A percentile compares a stretch with the other conserved stretches of the same genome.
phyloP scores from a whole-genome alignment of 2,888 invertebrate species.

The Clanis bilineata region DNA sequence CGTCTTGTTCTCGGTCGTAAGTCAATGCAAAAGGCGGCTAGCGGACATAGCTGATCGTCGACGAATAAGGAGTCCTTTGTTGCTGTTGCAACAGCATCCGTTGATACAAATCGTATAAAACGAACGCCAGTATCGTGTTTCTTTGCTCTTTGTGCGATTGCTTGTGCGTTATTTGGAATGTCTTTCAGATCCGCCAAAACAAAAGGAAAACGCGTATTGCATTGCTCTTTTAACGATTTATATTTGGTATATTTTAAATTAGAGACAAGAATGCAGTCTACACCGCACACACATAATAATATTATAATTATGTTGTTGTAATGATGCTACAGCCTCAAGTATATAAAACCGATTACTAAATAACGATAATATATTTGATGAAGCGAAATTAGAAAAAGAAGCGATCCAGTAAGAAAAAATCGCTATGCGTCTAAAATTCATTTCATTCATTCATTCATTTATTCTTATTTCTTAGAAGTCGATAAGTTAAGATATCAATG shows the following conservation, averaged over 20 bases:
- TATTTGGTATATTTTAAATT: neutral
- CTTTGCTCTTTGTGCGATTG: conserved; percentile 1
- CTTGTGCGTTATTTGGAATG: neutral
- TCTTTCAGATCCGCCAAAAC: neutral
- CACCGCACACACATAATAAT: neutral
- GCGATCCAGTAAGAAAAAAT: neutral
- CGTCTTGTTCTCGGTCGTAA: conserved; percentile 22
- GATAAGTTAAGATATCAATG: no score
- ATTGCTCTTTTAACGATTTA: neutral
- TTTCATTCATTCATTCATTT: conserved; percentile 2
- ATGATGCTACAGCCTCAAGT: no score
- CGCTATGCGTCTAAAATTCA: neutral
- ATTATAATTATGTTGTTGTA: no score
- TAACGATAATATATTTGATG: neutral
- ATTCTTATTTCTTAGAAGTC: no score
- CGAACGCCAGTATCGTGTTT: conserved; percentile 9
- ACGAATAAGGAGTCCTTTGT: conserved; percentile 65
- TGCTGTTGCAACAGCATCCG: conserved; percentile 58
- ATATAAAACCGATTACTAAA: neutral
- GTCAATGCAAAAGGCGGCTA: conserved; percentile 25
- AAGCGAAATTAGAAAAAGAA: neutral
- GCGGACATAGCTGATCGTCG: conserved; percentile 49
- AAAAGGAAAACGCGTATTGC: neutral
- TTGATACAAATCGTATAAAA: conserved; percentile 41
- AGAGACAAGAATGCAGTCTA: neutral